A percentile compares a stretch with the other conserved stretches of the same genome.
Conservation (phyloP, 1,140 invertebrate genomes). For the Zophobas morio region DNA sequence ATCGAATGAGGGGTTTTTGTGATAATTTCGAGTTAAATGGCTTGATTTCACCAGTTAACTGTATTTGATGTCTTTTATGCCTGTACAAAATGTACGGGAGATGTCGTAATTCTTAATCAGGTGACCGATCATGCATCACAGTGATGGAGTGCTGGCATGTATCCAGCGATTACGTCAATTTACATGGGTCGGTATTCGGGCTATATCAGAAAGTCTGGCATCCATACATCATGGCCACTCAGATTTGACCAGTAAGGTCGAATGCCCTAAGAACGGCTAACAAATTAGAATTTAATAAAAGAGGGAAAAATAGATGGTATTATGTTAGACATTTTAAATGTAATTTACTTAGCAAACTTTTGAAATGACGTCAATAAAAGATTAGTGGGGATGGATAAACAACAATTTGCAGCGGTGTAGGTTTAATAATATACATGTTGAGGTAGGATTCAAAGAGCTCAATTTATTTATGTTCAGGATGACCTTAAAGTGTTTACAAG, state of each 20-base stretch:
- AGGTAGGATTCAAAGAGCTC: too few relatives aligned
- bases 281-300: background rate
- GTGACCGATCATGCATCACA: constrained; percentile 46
- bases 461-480: too few relatives aligned
- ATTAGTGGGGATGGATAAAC: too few relatives aligned
- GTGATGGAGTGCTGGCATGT: constrained; percentile 48
- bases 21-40: constrained; percentile 15
- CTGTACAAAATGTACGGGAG: background rate
- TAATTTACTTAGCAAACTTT: too few relatives aligned
- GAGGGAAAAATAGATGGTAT: too few relatives aligned
- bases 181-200: constrained; percentile 8
- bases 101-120: constrained; percentile 49
- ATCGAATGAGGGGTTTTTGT: constrained; percentile 22
- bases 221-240: constrained; percentile 36
- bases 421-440: too few relatives aligned
- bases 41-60: constrained; percentile 2
- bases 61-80: background rate
- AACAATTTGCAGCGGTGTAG: too few relatives aligned
- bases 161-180: constrained; percentile 47
- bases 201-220: constrained; percentile 36
- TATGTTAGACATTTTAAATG: too few relatives aligned
- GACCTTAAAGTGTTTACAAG: too few relatives aligned
- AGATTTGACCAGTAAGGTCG: background rate
- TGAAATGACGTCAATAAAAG: too few relatives aligned
- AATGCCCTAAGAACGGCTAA: background rate